Conservation (phyloP, 2,113 vertebrate genomes). For the Galeopterus variegatus region DNA sequence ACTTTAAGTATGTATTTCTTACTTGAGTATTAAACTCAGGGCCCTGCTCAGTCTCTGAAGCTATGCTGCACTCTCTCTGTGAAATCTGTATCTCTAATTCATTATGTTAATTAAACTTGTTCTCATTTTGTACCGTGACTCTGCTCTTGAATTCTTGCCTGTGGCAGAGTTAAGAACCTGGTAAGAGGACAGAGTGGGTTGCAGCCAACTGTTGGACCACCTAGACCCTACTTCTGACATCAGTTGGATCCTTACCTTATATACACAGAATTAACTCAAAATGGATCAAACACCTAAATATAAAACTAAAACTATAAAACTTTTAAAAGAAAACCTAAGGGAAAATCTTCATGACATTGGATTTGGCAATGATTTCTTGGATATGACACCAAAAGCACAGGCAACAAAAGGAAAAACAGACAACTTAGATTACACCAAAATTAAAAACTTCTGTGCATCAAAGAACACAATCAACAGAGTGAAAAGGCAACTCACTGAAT, state of each 20-base stretch:
- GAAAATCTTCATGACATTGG: not conserved
- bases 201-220: too few relatives aligned
- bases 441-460: not conserved
- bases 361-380: conserved; percentile 38
- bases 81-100: too few relatives aligned
- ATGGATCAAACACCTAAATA: conserved; percentile 15
- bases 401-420: not conserved
- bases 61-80: too few relatives aligned
- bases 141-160: too few relatives aligned
- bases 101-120: too few relatives aligned
- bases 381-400: not conserved
- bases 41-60: too few relatives aligned
- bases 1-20: too few relatives aligned
- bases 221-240: too few relatives aligned
- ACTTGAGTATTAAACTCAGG: too few relatives aligned
- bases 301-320: conserved; percentile 34
- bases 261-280: conserved; percentile 37
- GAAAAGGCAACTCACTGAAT: not conserved
- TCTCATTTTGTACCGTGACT: too few relatives aligned
- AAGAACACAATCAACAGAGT: conserved; percentile 10
- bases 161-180: too few relatives aligned
- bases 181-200: too few relatives aligned
- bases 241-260: not conserved
- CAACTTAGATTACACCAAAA: conserved; percentile 12
- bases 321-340: conserved; percentile 14